phyloP scores from a whole-genome alignment of 23 tunicate species.

The Corella eumyota region DNA sequence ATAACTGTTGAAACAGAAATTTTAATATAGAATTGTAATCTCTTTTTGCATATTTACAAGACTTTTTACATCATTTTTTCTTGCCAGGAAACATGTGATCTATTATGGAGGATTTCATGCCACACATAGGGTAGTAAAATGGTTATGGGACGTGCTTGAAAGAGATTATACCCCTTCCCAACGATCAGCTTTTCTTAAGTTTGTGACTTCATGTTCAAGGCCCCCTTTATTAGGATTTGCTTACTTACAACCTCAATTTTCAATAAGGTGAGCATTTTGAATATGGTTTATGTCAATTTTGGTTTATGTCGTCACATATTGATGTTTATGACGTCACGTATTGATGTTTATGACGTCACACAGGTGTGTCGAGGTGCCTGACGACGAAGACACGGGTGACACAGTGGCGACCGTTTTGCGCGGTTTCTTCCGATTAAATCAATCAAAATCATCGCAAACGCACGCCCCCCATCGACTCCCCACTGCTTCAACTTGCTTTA shows the following conservation, averaged over 20 bases:
- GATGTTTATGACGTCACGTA: neutral
- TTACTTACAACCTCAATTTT: slow-evolving; percentile 85
- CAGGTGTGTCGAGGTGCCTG: slow-evolving; percentile 96
- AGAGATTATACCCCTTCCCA: slow-evolving; percentile 66
- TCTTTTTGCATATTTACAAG: too few species aligned
- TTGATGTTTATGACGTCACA: neutral
- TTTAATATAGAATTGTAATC: too few species aligned
- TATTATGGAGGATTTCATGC: slow-evolving; percentile 94
- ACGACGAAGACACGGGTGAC: slow-evolving; percentile 96
- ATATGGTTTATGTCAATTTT: neutral
- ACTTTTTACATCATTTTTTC: too few species aligned
- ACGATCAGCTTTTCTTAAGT: slow-evolving; percentile 86
- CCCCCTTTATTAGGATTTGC: slow-evolving; percentile 97
- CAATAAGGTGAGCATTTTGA: slow-evolving; percentile 50
- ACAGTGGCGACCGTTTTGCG: slow-evolving; percentile 88
- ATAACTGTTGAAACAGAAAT: too few species aligned
- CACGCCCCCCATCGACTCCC: slow-evolving; percentile 60
- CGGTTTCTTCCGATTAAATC: slow-evolving; percentile 65
- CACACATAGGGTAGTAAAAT: slow-evolving; percentile 72
- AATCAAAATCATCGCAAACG: slow-evolving; percentile 10
- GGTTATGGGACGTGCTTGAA: slow-evolving; percentile 97
- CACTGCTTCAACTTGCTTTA: slow-evolving; percentile 97
- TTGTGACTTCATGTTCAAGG: slow-evolving; percentile 95
- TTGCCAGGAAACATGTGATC: slow-evolving; percentile 34
- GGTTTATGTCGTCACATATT: neutral